Percentiles rank a stretch among this genome's conserved stretches.
These are phyloP conservation scores for Apotomis betuletana DNA, from an alignment of 2,888 invertebrate genomes.

Conservation along the genomic window DNA sequence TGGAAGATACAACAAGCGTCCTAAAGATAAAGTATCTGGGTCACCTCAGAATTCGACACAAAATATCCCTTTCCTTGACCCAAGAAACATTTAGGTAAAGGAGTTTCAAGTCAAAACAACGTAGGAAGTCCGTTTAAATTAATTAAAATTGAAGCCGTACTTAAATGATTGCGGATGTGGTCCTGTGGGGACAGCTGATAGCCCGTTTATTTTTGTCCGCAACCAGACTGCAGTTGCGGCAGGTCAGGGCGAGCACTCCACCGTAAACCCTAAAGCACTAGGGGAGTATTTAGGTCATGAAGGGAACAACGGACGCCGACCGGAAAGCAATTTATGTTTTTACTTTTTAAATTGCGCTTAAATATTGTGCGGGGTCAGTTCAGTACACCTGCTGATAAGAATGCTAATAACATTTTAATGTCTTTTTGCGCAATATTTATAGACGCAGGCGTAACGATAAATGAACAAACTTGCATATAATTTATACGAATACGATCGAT, in stretches of 20 bases:
- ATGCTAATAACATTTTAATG: slow-evolving; percentile 20
- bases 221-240: slow-evolving; percentile 69
- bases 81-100: slow-evolving; percentile 6
- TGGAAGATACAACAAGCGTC: slow-evolving; percentile 7
- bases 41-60: slow-evolving; percentile 13
- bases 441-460: slow-evolving; percentile 8
- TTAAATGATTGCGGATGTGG: slow-evolving; percentile 61
- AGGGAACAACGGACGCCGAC: slow-evolving; percentile 59
- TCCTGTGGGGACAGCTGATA: slow-evolving; percentile 57
- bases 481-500: slow-evolving; percentile 20
- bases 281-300: slow-evolving; percentile 79
- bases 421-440: slow-evolving; percentile 29
- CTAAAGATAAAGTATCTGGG: slow-evolving; percentile 21
- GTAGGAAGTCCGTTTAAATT: slow-evolving; percentile 21
- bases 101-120: slow-evolving; percentile 16
- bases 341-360: slow-evolving; percentile 51
- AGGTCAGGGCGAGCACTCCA: slow-evolving; percentile 78
- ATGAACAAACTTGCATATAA: slow-evolving; percentile 26
- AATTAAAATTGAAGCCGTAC: slow-evolving; percentile 40
- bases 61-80: slow-evolving; percentile 9
- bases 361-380: slow-evolving; percentile 73
- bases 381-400: slow-evolving; percentile 60
- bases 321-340: slow-evolving; percentile 60
- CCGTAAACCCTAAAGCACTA: slow-evolving; percentile 75
- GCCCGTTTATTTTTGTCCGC: slow-evolving; percentile 73